A percentile compares a stretch with the other conserved stretches of the same genome.
Evolutionary conservation across 2,113 vertebrate genomes (phyloP).

Genomic region (Mustela nigripes): DNA sequence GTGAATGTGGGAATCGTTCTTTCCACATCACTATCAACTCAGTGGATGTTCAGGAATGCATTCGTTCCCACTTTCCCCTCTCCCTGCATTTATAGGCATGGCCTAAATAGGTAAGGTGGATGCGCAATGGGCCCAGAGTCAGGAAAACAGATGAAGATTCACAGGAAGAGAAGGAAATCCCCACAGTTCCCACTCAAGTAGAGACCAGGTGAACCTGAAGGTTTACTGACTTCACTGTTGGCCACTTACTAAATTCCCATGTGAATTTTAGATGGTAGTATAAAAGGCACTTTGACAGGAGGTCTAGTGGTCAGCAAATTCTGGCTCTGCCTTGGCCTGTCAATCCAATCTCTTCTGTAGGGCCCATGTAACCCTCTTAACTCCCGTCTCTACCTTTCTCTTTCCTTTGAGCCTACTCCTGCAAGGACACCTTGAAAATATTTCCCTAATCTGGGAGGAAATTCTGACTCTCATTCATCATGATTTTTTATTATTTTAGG

Average conservation of each 20-base stretch:
- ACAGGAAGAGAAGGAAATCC: background rate
- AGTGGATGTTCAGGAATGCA: background rate
- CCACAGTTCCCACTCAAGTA: background rate
- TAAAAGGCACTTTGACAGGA: background rate
- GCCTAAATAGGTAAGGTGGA: background rate
- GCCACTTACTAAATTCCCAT: background rate
- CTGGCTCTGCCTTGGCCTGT: background rate
- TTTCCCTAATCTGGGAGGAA: slow-evolving; percentile 40
- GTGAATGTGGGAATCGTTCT: background rate
- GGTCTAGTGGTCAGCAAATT: background rate
- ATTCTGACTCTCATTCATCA: slow-evolving; percentile 60
- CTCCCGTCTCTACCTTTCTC: background rate
- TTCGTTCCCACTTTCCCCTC: background rate
- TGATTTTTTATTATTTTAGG: slow-evolving; percentile 76
- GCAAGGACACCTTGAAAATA: slow-evolving; percentile 59
- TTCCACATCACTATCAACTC: background rate
- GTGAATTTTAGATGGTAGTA: background rate
- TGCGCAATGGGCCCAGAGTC: background rate
- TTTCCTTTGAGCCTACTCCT: background rate
- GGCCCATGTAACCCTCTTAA: background rate
- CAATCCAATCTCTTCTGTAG: background rate
- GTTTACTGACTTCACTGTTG: background rate
- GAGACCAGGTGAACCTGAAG: background rate
- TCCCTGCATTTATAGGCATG: background rate
- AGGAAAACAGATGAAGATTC: background rate